These are phyloP conservation scores for Neogale vison DNA, from an alignment of 2,113 vertebrate genomes.

Conservation along the genomic window DNA sequence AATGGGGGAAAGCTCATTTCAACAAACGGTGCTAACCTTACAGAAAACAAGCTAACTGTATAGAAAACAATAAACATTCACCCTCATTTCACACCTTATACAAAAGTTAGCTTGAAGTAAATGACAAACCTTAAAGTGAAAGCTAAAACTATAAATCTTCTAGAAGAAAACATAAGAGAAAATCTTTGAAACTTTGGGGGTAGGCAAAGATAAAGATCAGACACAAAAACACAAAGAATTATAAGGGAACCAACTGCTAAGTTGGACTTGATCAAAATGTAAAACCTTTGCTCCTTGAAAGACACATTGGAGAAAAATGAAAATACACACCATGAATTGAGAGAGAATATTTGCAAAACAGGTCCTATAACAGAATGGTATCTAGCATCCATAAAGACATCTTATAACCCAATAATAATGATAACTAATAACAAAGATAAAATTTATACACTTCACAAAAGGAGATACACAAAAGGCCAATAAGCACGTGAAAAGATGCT, in stretches of 20 bases:
- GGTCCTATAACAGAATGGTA: neutral
- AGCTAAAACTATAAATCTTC: neutral
- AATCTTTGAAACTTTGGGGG: neutral
- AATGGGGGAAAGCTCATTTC: neutral
- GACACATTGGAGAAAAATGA: constrained; percentile 11
- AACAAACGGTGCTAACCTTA: neutral
- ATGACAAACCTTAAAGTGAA: neutral
- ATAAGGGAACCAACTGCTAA: neutral
- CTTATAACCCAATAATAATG: neutral
- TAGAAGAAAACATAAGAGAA: neutral
- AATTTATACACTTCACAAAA: constrained; percentile 4
- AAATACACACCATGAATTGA: neutral
- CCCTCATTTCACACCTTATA: neutral
- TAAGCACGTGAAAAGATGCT: neutral
- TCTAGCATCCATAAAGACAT: neutral
- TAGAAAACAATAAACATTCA: neutral
- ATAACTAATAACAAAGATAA: neutral
- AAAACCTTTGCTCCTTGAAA: constrained; percentile 34
- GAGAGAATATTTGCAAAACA: neutral
- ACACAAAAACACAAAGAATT: neutral
- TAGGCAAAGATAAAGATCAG: constrained; percentile 15
- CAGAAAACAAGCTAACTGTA: too few species aligned
- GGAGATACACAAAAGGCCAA: neutral
- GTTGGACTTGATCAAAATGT: neutral
- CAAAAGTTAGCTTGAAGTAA: neutral